Percentiles rank a stretch among this genome's conserved stretches.
Evolutionary conservation across 2,888 invertebrate species (phyloP).

Genomic region (Polyommatus iphigenia): DNA sequence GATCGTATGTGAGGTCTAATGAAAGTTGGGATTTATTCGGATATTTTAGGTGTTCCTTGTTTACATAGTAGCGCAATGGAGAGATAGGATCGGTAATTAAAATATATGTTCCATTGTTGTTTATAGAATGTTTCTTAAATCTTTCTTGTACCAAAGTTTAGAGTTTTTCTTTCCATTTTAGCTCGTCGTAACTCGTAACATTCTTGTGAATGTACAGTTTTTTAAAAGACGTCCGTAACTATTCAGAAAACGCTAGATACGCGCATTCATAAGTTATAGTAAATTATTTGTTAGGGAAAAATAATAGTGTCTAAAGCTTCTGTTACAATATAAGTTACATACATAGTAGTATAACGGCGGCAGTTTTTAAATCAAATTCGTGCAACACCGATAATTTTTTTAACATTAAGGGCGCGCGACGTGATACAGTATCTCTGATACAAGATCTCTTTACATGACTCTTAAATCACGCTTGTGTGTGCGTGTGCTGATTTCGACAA

Average conservation of each 20-base stretch:
- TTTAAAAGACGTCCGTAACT: not conserved
- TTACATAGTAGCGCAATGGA: not conserved
- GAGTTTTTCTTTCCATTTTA: not conserved
- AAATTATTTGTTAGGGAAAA: constrained; percentile 43
- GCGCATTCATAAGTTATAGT: constrained; percentile 18
- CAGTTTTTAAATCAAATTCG: too few relatives aligned
- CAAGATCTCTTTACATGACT: too few relatives aligned
- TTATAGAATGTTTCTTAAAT: not conserved
- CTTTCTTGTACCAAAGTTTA: not conserved
- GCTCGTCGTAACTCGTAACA: not conserved
- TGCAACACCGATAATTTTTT: too few relatives aligned
- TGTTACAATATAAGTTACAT: too few relatives aligned
- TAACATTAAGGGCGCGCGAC: too few relatives aligned
- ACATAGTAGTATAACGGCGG: too few relatives aligned
- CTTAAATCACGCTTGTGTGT: too few relatives aligned
- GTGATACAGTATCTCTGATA: too few relatives aligned
- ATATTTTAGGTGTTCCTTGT: constrained; percentile 18
- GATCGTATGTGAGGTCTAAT: constrained; percentile 50
- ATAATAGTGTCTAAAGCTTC: constrained; percentile 60
- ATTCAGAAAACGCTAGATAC: not conserved
- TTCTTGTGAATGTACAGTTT: not conserved
- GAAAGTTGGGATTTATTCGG: constrained; percentile 31
- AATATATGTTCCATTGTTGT: not conserved
- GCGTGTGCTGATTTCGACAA: too few relatives aligned
- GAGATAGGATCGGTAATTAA: not conserved